These are phyloP conservation scores for Sphaerolaimus hirsutus DNA, from an alignment of 2,888 invertebrate genomes.

Conservation along the genomic window DNA sequence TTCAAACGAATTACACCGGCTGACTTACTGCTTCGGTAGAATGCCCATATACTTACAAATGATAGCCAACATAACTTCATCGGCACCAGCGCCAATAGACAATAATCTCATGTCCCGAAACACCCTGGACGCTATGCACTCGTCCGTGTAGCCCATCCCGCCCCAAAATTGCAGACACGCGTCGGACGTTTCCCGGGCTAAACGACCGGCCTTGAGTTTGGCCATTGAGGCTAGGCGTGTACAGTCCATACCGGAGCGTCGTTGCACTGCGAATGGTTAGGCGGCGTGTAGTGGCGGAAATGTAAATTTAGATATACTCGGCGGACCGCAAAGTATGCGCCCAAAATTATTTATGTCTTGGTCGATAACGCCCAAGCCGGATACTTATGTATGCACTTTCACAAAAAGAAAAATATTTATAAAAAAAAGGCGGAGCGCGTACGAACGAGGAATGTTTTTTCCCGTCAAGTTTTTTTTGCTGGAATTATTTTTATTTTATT, in stretches of 20 bases:
- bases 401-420: too few relatives aligned
- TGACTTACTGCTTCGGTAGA: constrained; percentile 28
- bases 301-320: too few relatives aligned
- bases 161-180: constrained; percentile 32
- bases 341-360: too few relatives aligned
- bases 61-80: constrained; percentile 37
- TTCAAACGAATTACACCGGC: too few relatives aligned
- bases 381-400: too few relatives aligned
- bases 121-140: constrained; percentile 27
- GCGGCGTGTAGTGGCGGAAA: too few relatives aligned
- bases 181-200: constrained; percentile 24
- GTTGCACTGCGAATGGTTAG: constrained; percentile 10
- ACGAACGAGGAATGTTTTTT: too few relatives aligned
- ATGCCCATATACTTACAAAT: constrained; percentile 39
- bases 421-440: too few relatives aligned
- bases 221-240: constrained; percentile 36
- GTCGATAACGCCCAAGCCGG: too few relatives aligned
- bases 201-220: constrained; percentile 34
- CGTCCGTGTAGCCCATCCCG: constrained; percentile 35
- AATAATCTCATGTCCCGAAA: constrained; percentile 31
- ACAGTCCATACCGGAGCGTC: constrained; percentile 30
- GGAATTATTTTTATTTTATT: too few relatives aligned
- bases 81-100: constrained; percentile 36
- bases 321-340: too few relatives aligned
- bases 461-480: too few relatives aligned